Evolutionary conservation across 2,113 vertebrate species (phyloP).

Genomic region (Oreocharis arfaki): DNA sequence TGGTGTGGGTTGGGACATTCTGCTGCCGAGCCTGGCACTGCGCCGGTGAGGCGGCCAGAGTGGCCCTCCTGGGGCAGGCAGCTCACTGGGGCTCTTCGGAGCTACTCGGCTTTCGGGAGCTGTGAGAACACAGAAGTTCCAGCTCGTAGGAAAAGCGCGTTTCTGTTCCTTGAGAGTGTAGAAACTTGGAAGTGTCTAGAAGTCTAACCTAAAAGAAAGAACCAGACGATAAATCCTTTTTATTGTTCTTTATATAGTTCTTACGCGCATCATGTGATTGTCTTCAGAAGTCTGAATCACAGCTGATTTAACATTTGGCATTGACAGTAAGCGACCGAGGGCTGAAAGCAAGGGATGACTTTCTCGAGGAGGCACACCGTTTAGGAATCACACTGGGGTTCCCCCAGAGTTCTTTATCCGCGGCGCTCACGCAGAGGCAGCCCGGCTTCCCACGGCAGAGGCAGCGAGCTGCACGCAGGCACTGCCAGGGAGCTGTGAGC

Average conservation of each 20-base stretch:
- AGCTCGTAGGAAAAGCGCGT: background rate
- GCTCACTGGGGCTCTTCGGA: fast-evolving
- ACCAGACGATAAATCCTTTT: background rate
- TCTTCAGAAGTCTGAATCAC: constrained; percentile 12
- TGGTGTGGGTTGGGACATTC: background rate
- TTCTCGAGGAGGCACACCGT: background rate
- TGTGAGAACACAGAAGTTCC: fast-evolving
- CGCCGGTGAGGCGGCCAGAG: fast-evolving
- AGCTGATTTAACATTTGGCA: background rate
- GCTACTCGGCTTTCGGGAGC: background rate
- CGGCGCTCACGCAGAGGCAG: background rate
- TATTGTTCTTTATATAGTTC: background rate
- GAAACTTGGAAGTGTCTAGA: background rate
- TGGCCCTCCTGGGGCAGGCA: background rate
- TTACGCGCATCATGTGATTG: background rate
- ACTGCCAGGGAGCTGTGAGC: background rate
- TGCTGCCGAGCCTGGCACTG: background rate
- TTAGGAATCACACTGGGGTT: background rate
- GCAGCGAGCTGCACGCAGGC: background rate
- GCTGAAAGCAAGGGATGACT: background rate
- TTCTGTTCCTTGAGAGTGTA: background rate
- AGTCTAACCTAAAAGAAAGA: background rate
- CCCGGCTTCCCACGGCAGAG: background rate
- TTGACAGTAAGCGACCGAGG: background rate
- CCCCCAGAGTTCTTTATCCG: fast-evolving